These are phyloP conservation scores for Toxonevra muliebris DNA, from an alignment of 2,888 invertebrate genomes.

Conservation along the genomic window DNA sequence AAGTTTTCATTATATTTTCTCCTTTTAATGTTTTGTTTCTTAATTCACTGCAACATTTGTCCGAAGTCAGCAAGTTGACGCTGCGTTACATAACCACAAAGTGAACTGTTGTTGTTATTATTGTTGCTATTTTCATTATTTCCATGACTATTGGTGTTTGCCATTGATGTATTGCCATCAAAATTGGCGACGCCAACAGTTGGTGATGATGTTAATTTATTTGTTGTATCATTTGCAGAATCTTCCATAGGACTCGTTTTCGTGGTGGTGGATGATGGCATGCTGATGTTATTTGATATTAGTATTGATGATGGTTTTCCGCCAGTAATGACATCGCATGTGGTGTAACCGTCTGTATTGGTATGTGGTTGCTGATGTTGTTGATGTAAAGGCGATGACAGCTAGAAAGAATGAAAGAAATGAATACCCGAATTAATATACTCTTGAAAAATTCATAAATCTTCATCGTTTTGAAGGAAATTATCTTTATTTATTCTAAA, in stretches of 20 bases:
- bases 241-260: too few species aligned
- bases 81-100: conserved; percentile 57
- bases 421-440: too few species aligned
- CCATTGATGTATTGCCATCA: conserved; percentile 31
- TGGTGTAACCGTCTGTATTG: conserved; percentile 44
- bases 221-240: conserved; percentile 13
- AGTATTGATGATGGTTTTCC: too few species aligned
- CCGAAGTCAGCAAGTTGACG: conserved; percentile 56
- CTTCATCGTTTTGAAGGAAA: too few species aligned
- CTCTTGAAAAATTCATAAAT: too few species aligned
- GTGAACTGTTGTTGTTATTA: conserved; percentile 38
- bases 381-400: neutral
- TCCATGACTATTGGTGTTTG: conserved; percentile 7
- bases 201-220: conserved; percentile 15
- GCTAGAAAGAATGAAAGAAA: too few species aligned
- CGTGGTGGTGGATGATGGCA: neutral
- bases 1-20: too few species aligned
- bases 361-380: neutral
- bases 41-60: conserved; percentile 43
- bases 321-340: conserved; percentile 44
- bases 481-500: too few species aligned
- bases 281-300: conserved; percentile 2
- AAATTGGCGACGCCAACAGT: conserved; percentile 4
- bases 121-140: conserved; percentile 34
- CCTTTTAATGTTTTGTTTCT: neutral